A percentile compares a stretch with the other conserved stretches of the same genome.
Conservation (phyloP, 2,888 invertebrate genomes). For the Nomada ruficornis region DNA sequence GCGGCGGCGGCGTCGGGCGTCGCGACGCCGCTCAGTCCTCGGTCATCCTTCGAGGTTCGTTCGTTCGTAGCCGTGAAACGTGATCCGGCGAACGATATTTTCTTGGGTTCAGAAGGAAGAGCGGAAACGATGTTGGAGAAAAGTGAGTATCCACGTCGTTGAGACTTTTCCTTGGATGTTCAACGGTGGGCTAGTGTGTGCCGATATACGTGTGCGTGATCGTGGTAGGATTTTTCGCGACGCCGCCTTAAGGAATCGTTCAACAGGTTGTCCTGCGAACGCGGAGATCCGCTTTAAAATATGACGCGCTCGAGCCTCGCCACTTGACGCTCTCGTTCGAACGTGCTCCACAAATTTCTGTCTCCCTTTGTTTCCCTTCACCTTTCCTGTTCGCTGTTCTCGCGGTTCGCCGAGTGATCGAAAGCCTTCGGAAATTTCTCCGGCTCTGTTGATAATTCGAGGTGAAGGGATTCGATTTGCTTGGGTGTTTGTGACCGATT, state of each 20-base stretch:
- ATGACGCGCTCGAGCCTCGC: not conserved
- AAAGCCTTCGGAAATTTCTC: not conserved
- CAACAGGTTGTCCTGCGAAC: conserved; percentile 66
- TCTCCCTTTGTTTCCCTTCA: not conserved
- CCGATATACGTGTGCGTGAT: not conserved
- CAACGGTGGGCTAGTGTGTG: no score
- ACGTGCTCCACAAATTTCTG: not conserved
- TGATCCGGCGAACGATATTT: conserved; percentile 24
- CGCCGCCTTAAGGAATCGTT: conserved; percentile 49
- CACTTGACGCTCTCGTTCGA: not conserved
- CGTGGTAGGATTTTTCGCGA: not conserved
- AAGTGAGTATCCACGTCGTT: conserved; percentile 78
- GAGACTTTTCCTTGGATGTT: not conserved
- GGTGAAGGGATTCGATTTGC: not conserved
- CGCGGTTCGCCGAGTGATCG: not conserved
- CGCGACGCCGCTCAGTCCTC: conserved; percentile 82
- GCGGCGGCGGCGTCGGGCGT: conserved; percentile 70
- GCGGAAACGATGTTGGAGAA: conserved; percentile 78
- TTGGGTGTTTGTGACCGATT: not conserved
- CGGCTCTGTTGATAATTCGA: not conserved
- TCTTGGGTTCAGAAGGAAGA: conserved; percentile 20
- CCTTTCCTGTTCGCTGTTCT: not conserved
- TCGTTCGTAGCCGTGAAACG: conserved; percentile 34
- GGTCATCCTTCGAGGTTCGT: conserved; percentile 71
- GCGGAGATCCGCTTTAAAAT: conserved; percentile 28